A percentile compares a stretch with the other conserved stretches of the same genome.
Evolutionary conservation across 2,797 vertebrate species (phyloP).

Genomic region (Enteromius argenteus): DNA sequence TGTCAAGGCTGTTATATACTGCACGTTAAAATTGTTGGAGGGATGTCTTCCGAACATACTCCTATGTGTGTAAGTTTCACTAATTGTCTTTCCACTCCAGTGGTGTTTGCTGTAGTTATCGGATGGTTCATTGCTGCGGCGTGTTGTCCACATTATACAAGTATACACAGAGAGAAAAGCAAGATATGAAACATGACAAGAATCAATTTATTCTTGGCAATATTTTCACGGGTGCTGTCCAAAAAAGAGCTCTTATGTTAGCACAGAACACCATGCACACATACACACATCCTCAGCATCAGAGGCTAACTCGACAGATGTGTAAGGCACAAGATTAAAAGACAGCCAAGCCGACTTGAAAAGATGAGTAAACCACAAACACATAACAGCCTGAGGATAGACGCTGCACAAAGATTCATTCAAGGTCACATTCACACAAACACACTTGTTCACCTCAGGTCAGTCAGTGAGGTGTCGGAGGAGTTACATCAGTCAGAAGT

Average conservation of each 20-base stretch:
- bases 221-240: neutral
- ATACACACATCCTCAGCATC: constrained; percentile 33
- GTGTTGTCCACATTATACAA: neutral
- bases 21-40: neutral
- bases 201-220: neutral
- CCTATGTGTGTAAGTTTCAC: neutral
- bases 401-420: constrained; percentile 25
- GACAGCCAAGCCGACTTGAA: constrained; percentile 27
- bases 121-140: neutral
- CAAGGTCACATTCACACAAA: constrained; percentile 43
- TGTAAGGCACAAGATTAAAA: constrained; percentile 60
- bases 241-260: neutral
- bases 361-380: constrained; percentile 47
- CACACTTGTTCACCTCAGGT: constrained; percentile 40
- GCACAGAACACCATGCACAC: neutral
- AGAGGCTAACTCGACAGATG: constrained; percentile 29
- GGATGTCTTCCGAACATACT: neutral
- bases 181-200: constrained; percentile 13
- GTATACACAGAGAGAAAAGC: neutral
- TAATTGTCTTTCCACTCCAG: no score
- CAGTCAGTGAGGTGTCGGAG: constrained; percentile 33
- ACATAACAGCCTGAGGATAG: constrained; percentile 51
- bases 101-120: neutral
- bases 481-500: constrained; percentile 46
- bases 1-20: neutral